These are phyloP conservation scores for Erannis defoliaria DNA, from an alignment of 2,888 invertebrate genomes.

Conservation along the genomic window DNA sequence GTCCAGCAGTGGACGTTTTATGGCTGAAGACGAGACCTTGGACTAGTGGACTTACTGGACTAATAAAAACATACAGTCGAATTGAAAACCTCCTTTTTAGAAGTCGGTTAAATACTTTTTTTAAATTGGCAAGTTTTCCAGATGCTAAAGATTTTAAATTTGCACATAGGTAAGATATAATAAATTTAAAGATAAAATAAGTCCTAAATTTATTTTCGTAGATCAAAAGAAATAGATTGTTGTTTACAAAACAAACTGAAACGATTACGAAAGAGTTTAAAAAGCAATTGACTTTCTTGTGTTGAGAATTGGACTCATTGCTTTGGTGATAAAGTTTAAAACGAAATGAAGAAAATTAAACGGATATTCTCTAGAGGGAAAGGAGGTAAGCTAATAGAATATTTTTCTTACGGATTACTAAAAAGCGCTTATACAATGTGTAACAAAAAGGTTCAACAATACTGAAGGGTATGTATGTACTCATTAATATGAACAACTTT, in stretches of 20 bases:
- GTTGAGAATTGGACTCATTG: slow-evolving; percentile 17
- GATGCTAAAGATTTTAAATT: too few species aligned
- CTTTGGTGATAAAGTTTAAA: slow-evolving; percentile 32
- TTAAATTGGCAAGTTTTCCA: background rate
- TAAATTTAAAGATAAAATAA: background rate
- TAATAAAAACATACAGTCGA: too few species aligned
- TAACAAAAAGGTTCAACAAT: too few species aligned
- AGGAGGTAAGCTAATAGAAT: slow-evolving; percentile 62
- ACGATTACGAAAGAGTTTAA: background rate
- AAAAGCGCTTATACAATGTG: too few species aligned
- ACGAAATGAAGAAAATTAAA: slow-evolving; percentile 76
- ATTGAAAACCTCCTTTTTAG: too few species aligned
- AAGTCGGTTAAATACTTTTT: too few species aligned
- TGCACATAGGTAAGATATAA: too few species aligned
- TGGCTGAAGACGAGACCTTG: too few species aligned
- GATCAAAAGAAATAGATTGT: slow-evolving; percentile 17
- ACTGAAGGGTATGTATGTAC: too few species aligned
- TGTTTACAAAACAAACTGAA: slow-evolving; percentile 16
- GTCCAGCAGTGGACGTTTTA: too few species aligned
- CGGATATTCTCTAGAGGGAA: slow-evolving; percentile 74
- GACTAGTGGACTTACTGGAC: too few species aligned
- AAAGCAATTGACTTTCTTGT: slow-evolving; percentile 10
- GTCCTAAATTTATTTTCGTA: background rate
- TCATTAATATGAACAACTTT: too few species aligned
- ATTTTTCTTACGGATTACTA: background rate